These are phyloP conservation scores for Acanthococcus lagerstroemiae DNA, from an alignment of 2,888 invertebrate species.

Conservation along the genomic window DNA sequence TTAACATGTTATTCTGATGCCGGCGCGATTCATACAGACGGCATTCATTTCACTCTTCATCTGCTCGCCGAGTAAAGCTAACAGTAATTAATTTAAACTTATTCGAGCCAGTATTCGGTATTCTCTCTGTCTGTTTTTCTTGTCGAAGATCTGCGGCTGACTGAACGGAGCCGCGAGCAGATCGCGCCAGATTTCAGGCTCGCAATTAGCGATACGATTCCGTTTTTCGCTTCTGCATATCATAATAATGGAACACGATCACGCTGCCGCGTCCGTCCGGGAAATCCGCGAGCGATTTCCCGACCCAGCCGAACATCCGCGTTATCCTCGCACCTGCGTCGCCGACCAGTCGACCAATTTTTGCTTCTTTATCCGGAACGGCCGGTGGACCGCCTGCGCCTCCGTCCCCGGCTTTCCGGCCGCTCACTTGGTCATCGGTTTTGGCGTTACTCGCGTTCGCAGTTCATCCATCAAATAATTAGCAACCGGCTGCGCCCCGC, in stretches of 20 bases:
- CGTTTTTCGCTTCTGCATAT: not conserved
- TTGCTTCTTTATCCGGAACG: conserved; percentile 7
- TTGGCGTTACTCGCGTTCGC: conserved; percentile 5
- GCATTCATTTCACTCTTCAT: conserved; percentile 10
- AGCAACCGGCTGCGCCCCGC: conserved; percentile 15
- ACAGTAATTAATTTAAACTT: conserved; percentile 20
- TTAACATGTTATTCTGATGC: conserved; percentile 23
- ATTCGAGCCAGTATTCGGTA: conserved; percentile 5
- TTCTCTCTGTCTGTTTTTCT: not conserved
- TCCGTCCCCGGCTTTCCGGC: not conserved
- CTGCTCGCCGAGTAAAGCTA: not conserved
- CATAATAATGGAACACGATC: too few species aligned
- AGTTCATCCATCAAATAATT: conserved; percentile 28
- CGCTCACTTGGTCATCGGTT: too few species aligned
- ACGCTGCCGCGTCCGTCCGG: too few species aligned
- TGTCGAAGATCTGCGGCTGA: not conserved
- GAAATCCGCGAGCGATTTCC: too few species aligned
- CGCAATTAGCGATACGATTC: too few species aligned
- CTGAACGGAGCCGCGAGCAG: not conserved
- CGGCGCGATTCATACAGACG: not conserved
- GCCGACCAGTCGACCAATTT: conserved; percentile 1
- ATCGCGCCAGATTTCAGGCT: not conserved
- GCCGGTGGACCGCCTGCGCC: conserved; percentile 3
- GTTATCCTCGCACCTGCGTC: conserved; percentile 16
- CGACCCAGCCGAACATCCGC: too few species aligned